Evolutionary conservation across 2,888 invertebrate species (phyloP).

Genomic region (Patella ulyssiponensis): DNA sequence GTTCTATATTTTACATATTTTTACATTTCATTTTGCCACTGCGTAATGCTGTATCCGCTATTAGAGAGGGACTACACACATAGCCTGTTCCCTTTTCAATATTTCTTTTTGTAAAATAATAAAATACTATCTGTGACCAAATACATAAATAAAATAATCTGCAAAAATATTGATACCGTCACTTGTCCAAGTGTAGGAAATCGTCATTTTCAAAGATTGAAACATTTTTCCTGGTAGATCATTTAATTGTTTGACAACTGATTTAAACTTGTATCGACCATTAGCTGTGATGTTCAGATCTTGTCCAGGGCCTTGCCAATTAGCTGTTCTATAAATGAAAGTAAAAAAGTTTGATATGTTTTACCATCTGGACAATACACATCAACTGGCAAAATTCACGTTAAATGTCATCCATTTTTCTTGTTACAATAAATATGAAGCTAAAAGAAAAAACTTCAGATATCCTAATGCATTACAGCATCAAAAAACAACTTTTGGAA

Average conservation of each 20-base stretch:
- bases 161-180: neutral
- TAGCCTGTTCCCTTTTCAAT: neutral
- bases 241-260: constrained; percentile 22
- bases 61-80: too few species aligned
- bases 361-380: neutral
- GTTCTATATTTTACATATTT: too few species aligned
- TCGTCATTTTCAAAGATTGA: constrained; percentile 21
- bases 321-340: constrained; percentile 16
- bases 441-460: too few species aligned
- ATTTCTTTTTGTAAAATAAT: neutral
- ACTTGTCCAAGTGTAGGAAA: constrained; percentile 20
- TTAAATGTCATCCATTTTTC: too few species aligned
- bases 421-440: too few species aligned
- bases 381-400: too few species aligned
- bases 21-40: too few species aligned
- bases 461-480: too few species aligned
- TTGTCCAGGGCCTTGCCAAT: constrained; percentile 27
- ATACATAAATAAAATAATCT: too few species aligned
- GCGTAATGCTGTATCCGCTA: too few species aligned
- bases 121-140: too few species aligned
- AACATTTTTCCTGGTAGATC: constrained; percentile 24
- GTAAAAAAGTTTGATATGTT: neutral
- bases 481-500: too few species aligned
- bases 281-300: constrained; percentile 8
- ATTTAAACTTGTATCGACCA: constrained; percentile 19